Evolutionary conservation across 2,888 invertebrate species (phyloP).

Genomic region (Acleris emargana): DNA sequence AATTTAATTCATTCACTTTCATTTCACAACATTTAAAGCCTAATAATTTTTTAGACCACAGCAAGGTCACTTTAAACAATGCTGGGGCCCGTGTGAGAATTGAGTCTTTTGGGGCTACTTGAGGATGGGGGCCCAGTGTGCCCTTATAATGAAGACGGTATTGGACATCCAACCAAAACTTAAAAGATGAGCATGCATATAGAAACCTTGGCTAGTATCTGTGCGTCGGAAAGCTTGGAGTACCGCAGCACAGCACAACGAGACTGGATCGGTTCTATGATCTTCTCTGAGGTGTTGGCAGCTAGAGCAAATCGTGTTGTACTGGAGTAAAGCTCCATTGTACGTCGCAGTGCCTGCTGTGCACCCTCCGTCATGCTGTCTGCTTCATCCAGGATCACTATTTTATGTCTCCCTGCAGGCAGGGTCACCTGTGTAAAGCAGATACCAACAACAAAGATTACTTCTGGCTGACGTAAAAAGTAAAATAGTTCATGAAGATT

Average conservation of each 20-base stretch:
- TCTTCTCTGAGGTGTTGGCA: slow-evolving; percentile 99
- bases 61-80: too few species aligned
- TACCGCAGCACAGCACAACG: slow-evolving; percentile 98
- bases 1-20: neutral
- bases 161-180: too few species aligned
- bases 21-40: neutral
- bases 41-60: too few species aligned
- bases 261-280: slow-evolving; percentile 99
- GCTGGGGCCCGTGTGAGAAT: too few species aligned
- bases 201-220: slow-evolving; percentile 91
- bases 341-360: slow-evolving; percentile 97
- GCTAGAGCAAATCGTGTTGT: slow-evolving; percentile 99
- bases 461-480: neutral
- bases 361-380: slow-evolving; percentile 99
- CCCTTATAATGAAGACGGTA: too few species aligned
- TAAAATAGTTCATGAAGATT: too few species aligned
- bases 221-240: slow-evolving; percentile 94
- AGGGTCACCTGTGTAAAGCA: slow-evolving; percentile 88
- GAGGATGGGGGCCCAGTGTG: too few species aligned
- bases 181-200: neutral
- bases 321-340: slow-evolving; percentile 99
- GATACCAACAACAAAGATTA: neutral
- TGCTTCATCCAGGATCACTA: slow-evolving; percentile 98
- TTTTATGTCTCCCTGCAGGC: slow-evolving; percentile 95
- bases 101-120: too few species aligned